Percentiles rank a stretch among this genome's conserved stretches.
Evolutionary conservation across 2,888 invertebrate species (phyloP).

Genomic region (Clostera curtula): DNA sequence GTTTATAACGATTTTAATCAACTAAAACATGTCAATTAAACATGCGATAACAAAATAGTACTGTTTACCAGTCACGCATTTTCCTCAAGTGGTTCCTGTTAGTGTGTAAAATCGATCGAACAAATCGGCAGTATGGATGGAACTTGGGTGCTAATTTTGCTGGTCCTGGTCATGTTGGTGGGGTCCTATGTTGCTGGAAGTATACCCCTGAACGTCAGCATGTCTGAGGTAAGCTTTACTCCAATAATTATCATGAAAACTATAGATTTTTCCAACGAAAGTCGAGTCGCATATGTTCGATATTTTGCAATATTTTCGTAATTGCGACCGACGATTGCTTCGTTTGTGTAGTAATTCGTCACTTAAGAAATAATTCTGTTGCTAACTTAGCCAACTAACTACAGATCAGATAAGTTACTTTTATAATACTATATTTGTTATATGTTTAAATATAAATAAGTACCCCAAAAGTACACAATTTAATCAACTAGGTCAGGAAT

Average conservation of each 20-base stretch:
- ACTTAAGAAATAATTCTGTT: too few species aligned
- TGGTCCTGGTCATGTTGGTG: slow-evolving; percentile 94
- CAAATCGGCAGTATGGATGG: slow-evolving; percentile 81
- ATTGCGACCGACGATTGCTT: slow-evolving; percentile 4
- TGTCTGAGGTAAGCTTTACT: slow-evolving; percentile 95
- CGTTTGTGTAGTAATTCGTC: too few species aligned
- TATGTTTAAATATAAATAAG: too few species aligned
- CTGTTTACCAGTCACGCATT: slow-evolving; percentile 15
- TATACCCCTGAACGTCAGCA: slow-evolving; percentile 93
- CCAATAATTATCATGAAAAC: background rate
- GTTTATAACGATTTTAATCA: slow-evolving; percentile 23
- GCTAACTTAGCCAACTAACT: too few species aligned
- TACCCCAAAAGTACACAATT: too few species aligned
- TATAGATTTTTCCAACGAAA: background rate
- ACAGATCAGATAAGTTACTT: too few species aligned
- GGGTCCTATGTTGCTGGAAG: slow-evolving; percentile 97
- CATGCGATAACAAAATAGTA: slow-evolving; percentile 23
- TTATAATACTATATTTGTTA: too few species aligned
- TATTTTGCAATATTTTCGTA: slow-evolving; percentile 10
- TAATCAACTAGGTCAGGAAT: too few species aligned
- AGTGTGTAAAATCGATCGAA: slow-evolving; percentile 9
- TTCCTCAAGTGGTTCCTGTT: slow-evolving; percentile 11
- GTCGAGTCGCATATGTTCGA: slow-evolving; percentile 9
- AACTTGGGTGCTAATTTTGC: slow-evolving; percentile 85
- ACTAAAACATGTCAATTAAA: slow-evolving; percentile 28